These are phyloP conservation scores for Hiodon tergisus DNA, from an alignment of 2,113 vertebrate genomes.

Conservation along the genomic window DNA sequence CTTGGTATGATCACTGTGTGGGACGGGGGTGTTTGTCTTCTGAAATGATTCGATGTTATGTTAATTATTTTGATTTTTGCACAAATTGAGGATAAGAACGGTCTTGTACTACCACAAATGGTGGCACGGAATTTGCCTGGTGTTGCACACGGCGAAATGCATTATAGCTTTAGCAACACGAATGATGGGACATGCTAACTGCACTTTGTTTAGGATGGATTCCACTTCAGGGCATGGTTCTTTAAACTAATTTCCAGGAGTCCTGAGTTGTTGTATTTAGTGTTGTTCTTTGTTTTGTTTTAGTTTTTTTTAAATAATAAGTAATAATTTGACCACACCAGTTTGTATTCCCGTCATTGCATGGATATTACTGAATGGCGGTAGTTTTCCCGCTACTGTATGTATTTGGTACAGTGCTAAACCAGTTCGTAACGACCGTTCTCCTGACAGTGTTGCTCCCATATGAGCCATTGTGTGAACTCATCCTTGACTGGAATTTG, in stretches of 20 bases:
- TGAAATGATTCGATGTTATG: background rate
- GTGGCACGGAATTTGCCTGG: background rate
- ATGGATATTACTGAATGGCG: background rate
- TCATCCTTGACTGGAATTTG: background rate
- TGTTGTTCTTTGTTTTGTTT: background rate
- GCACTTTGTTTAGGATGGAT: background rate
- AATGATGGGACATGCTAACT: background rate
- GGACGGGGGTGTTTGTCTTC: background rate
- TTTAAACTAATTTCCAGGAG: background rate
- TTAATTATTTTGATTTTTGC: constrained; percentile 5
- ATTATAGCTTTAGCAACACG: background rate
- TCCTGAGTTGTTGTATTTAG: background rate
- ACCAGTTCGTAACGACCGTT: background rate
- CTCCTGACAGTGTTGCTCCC: background rate
- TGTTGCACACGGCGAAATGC: constrained; percentile 4
- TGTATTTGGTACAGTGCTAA: background rate
- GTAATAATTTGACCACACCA: background rate
- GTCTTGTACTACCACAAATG: background rate
- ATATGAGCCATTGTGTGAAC: background rate
- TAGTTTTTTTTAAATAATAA: background rate
- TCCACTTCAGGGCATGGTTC: too few relatives aligned
- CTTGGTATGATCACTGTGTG: constrained; percentile 2
- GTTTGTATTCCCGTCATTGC: background rate
- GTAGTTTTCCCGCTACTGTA: background rate
- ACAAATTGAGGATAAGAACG: background rate